These are phyloP conservation scores for Chamaea fasciata DNA, from an alignment of 2,113 vertebrate species.

Conservation along the genomic window DNA sequence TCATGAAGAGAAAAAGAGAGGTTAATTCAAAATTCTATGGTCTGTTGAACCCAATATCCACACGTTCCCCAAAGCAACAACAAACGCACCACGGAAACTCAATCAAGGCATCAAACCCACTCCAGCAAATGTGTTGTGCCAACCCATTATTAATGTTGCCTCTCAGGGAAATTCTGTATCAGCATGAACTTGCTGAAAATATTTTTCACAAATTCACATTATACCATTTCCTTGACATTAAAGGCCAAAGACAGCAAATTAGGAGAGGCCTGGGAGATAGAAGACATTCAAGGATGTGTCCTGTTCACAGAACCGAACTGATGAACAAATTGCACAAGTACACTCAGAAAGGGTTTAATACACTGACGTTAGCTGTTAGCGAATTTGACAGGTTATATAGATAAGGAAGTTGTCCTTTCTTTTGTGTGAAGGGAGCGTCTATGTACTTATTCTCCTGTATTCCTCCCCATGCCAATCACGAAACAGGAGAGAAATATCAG, in stretches of 20 bases:
- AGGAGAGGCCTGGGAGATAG: neutral
- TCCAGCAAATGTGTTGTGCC: constrained; percentile 67
- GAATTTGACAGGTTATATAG: constrained; percentile 67
- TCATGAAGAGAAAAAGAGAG: constrained; percentile 59
- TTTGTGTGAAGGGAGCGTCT: constrained; percentile 29
- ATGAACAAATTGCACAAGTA: neutral
- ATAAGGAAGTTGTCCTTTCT: constrained; percentile 66
- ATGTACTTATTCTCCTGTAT: constrained; percentile 52
- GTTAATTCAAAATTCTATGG: constrained; percentile 72
- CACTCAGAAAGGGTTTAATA: constrained; percentile 38
- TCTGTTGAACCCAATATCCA: constrained; percentile 64
- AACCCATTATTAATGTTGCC: constrained; percentile 69
- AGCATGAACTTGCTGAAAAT: constrained; percentile 54
- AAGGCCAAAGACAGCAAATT: neutral
- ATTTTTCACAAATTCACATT: constrained; percentile 49
- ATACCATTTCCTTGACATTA: constrained; percentile 36
- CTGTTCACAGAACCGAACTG: neutral
- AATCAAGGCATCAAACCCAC: constrained; percentile 67
- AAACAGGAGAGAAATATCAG: constrained; percentile 50
- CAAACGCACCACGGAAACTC: constrained; percentile 66
- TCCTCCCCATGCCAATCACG: constrained; percentile 61
- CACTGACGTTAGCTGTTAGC: constrained; percentile 53
- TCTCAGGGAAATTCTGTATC: constrained; percentile 68
- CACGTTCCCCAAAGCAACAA: constrained; percentile 70
- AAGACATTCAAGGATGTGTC: constrained; percentile 3